phyloP scores from a whole-genome alignment of 1,140 invertebrate genomes.

The Papilio machaon region DNA sequence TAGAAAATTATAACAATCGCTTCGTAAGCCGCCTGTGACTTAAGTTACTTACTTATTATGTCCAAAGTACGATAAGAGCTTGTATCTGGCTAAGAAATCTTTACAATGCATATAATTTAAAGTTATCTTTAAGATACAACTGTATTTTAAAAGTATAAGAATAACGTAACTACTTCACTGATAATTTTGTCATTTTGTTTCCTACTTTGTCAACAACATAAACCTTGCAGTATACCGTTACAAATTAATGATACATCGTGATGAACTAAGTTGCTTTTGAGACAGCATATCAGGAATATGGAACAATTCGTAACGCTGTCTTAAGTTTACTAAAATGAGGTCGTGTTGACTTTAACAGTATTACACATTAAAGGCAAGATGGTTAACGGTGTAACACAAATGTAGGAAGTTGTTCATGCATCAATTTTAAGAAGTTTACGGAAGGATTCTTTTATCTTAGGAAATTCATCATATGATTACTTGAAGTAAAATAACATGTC shows the following conservation, averaged over 20 bases:
- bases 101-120: background rate
- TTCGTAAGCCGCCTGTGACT: background rate
- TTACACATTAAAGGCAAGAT: background rate
- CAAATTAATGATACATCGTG: background rate
- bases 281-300: background rate
- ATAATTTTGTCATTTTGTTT: no score
- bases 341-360: background rate
- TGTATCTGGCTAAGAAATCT: background rate
- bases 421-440: no score
- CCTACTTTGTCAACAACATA: no score
- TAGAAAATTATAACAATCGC: background rate
- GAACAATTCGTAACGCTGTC: background rate
- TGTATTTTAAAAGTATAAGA: no score
- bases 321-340: background rate
- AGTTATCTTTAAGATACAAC: no score
- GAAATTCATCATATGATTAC: no score
- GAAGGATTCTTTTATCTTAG: no score
- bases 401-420: background rate
- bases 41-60: background rate
- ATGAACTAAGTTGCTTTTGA: background rate
- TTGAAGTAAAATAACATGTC: no score
- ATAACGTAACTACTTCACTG: no score
- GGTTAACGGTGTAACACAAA: background rate
- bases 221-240: no score
- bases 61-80: background rate